A percentile compares a stretch with the other conserved stretches of the same genome.
These are phyloP conservation scores for Rhagophthalmus giganteus DNA, from an alignment of 2,888 invertebrate species.

Conservation along the genomic window DNA sequence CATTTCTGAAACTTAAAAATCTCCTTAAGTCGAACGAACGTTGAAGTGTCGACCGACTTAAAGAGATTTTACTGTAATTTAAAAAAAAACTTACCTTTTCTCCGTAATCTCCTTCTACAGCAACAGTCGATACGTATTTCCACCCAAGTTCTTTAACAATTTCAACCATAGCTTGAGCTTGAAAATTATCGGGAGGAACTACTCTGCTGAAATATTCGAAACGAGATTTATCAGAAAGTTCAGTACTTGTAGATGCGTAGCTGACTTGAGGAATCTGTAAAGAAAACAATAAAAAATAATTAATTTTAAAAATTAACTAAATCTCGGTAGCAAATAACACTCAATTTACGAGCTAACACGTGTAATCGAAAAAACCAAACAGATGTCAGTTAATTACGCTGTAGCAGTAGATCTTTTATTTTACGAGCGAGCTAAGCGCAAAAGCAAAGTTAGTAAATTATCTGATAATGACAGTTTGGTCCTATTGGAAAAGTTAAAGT, in stretches of 20 bases:
- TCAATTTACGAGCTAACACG: no score
- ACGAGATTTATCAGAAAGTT: slow-evolving; percentile 69
- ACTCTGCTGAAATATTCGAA: slow-evolving; percentile 72
- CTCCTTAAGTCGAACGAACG: no score
- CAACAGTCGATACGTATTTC: slow-evolving; percentile 76
- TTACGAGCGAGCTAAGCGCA: no score
- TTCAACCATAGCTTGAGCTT: slow-evolving; percentile 70
- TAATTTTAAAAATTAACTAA: background rate
- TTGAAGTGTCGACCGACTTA: no score
- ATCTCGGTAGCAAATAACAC: no score
- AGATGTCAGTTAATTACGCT: no score
- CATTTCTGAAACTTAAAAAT: no score
- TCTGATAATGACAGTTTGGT: no score
- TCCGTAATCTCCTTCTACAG: slow-evolving; percentile 77
- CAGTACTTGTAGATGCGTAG: slow-evolving; percentile 72
- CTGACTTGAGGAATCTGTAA: slow-evolving; percentile 69
- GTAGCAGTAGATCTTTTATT: no score
- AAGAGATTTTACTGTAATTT: slow-evolving; percentile 2
- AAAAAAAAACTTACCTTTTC: slow-evolving; percentile 60
- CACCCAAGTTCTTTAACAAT: slow-evolving; percentile 68
- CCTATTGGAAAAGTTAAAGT: no score
- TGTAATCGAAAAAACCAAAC: no score
- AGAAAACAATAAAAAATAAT: background rate
- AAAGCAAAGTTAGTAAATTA: no score
- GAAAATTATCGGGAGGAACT: slow-evolving; percentile 72